Percentiles rank a stretch among this genome's conserved stretches.
These are phyloP conservation scores for Scaptomyza caliginosa DNA, from an alignment of 2,888 invertebrate genomes.

Conservation along the genomic window DNA sequence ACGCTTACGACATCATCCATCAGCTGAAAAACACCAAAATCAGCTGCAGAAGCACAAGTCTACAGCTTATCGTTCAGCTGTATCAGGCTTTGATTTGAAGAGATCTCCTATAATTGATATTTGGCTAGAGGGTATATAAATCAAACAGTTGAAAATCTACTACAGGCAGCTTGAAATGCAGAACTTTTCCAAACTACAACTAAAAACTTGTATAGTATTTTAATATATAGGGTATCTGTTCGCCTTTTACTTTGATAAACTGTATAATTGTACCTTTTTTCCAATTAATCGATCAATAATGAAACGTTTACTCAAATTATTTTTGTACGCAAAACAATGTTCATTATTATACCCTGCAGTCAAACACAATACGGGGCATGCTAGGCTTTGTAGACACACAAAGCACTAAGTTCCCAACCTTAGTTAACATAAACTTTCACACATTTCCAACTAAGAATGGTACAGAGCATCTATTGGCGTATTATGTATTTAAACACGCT, in stretches of 20 bases:
- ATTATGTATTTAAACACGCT: neutral
- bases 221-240: neutral
- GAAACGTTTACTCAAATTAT: neutral
- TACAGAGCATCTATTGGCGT: neutral
- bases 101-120: neutral
- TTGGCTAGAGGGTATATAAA: neutral
- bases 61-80: constrained; percentile 18
- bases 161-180: neutral
- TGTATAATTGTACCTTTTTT: neutral
- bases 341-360: neutral
- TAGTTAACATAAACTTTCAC: neutral
- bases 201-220: too few relatives aligned
- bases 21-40: constrained; percentile 6
- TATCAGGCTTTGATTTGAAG: constrained; percentile 9
- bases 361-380: neutral
- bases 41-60: constrained; percentile 1
- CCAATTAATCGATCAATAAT: constrained; percentile 36
- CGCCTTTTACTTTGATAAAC: neutral
- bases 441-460: too few relatives aligned
- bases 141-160: neutral
- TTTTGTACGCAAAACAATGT: neutral
- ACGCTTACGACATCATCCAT: constrained; percentile 26
- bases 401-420: neutral
- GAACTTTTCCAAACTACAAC: too few relatives aligned
- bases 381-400: neutral